Conservation (phyloP, 2,113 vertebrate genomes). For the Castor canadensis region DNA sequence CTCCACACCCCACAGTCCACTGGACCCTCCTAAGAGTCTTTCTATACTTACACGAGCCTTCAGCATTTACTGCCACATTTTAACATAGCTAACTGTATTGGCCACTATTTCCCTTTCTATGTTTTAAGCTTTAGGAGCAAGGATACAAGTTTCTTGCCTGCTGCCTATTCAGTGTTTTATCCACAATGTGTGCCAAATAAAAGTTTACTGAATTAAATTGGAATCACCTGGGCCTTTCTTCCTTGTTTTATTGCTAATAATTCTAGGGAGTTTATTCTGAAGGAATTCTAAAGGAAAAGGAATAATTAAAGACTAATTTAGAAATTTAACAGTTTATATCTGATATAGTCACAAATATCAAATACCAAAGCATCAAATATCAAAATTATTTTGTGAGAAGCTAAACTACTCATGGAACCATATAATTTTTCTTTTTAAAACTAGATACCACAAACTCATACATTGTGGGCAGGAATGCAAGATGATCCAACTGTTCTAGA, state of each 20-base stretch:
- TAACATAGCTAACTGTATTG: background rate
- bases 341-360: background rate
- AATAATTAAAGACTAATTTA: background rate
- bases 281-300: background rate
- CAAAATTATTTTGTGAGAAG: background rate
- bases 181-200: background rate
- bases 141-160: conserved; percentile 1
- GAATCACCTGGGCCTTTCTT: background rate
- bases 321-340: background rate
- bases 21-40: background rate
- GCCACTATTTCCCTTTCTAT: background rate
- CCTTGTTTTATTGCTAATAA: conserved; percentile 3
- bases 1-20: background rate
- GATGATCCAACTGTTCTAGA: background rate
- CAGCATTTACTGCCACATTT: background rate
- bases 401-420: conserved; percentile 15
- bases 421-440: conserved; percentile 9
- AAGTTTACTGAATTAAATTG: conserved; percentile 8
- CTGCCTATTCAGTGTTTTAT: background rate
- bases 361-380: background rate
- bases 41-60: background rate
- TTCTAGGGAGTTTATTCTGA: background rate
- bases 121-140: background rate
- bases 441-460: background rate
- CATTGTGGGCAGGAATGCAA: background rate